These are phyloP conservation scores for Coluber constrictor DNA, from an alignment of 2,797 vertebrate species.

Conservation along the genomic window DNA sequence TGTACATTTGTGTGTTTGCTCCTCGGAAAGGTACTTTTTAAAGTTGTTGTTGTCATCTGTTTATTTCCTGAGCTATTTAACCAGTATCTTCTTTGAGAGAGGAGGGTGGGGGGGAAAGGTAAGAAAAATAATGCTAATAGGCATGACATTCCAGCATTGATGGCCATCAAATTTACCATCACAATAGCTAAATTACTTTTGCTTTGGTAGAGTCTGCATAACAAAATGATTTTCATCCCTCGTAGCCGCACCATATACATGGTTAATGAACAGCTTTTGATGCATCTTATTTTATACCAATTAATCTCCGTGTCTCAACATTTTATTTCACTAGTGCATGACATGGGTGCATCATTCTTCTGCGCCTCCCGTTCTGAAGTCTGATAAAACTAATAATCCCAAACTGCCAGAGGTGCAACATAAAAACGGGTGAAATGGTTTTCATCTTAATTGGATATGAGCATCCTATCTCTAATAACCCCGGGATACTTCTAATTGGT, in stretches of 20 bases:
- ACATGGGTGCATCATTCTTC: constrained; percentile 62
- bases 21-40: background rate
- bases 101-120: background rate
- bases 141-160: background rate
- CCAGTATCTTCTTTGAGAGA: background rate
- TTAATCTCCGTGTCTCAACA: constrained; percentile 65
- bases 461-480: constrained; percentile 77
- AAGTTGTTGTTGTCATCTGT: background rate
- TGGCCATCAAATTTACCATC: constrained; percentile 17
- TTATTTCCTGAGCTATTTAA: background rate
- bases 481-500: constrained; percentile 80
- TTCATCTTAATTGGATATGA: constrained; percentile 83
- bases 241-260: background rate
- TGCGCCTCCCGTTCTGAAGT: constrained; percentile 71
- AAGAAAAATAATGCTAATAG: background rate
- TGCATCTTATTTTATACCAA: constrained; percentile 68
- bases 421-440: constrained; percentile 77
- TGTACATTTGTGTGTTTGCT: background rate
- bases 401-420: constrained; percentile 79
- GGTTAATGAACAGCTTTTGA: constrained; percentile 67
- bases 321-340: constrained; percentile 65
- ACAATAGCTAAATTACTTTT: constrained; percentile 3
- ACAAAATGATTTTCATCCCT: constrained; percentile 22
- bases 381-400: constrained; percentile 80
- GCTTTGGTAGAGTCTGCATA: constrained; percentile 20